A percentile compares a stretch with the other conserved stretches of the same genome.
These are phyloP conservation scores for Euwallacea fornicatus DNA, from an alignment of 1,140 invertebrate genomes.

Conservation along the genomic window DNA sequence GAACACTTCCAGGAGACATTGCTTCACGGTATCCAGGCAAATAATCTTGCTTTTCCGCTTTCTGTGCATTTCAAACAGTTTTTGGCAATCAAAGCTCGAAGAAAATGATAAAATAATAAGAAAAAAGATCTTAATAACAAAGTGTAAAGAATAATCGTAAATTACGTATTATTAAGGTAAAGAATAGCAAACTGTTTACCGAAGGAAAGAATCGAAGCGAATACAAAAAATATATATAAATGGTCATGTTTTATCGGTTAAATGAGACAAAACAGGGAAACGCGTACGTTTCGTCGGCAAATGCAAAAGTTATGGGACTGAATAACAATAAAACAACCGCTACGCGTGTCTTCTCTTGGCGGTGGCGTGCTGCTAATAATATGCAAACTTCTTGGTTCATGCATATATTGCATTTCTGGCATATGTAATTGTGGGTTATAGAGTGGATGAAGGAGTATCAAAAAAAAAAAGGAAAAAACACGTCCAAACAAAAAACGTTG, in stretches of 20 bases:
- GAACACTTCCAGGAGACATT: slow-evolving; percentile 24
- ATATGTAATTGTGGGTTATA: background rate
- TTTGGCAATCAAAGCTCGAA: too few relatives aligned
- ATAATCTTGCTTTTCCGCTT: slow-evolving; percentile 12
- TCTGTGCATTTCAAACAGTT: background rate
- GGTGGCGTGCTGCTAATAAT: slow-evolving; percentile 48
- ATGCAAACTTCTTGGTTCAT: slow-evolving; percentile 23
- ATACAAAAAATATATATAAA: background rate
- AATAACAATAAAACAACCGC: background rate
- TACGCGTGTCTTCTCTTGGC: slow-evolving; percentile 7
- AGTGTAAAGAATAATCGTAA: too few relatives aligned
- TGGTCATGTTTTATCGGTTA: slow-evolving; percentile 1
- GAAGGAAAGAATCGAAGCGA: background rate
- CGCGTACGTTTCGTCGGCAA: background rate
- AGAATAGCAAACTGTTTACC: too few relatives aligned
- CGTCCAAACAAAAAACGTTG: background rate
- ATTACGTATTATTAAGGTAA: too few relatives aligned
- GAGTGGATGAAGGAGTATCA: background rate
- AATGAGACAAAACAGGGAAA: slow-evolving; percentile 4
- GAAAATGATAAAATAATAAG: too few relatives aligned
- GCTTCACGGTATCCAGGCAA: slow-evolving; percentile 7
- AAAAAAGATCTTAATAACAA: too few relatives aligned
- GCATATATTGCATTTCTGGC: slow-evolving; percentile 10
- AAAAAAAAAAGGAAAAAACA: background rate
- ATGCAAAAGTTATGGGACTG: background rate